Percentiles rank a stretch among this genome's conserved stretches.
Conservation (phyloP, 2,113 vertebrate species). For the Lasiurus borealis region DNA sequence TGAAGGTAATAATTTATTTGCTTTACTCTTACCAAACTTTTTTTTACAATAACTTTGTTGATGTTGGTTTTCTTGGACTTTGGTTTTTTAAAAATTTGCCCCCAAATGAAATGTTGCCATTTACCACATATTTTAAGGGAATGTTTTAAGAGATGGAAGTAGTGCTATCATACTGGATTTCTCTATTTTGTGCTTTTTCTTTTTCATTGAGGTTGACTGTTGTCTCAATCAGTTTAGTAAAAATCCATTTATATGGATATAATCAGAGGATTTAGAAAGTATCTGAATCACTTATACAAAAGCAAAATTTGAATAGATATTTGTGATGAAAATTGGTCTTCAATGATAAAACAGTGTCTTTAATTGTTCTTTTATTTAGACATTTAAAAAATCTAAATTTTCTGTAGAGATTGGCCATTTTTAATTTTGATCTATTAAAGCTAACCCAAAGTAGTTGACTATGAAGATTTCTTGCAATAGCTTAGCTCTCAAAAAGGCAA, state of each 20-base stretch:
- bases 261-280: background rate
- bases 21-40: background rate
- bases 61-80: background rate
- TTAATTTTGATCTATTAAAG: background rate
- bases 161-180: background rate
- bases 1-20: background rate
- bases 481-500: background rate
- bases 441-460: background rate
- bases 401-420: background rate
- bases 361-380: background rate
- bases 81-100: background rate
- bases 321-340: conserved; percentile 25
- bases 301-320: background rate
- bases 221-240: background rate
- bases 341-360: background rate
- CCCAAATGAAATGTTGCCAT: background rate
- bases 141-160: background rate
- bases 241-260: background rate
- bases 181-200: background rate
- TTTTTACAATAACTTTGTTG: background rate
- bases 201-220: background rate
- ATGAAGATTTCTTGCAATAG: background rate
- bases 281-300: background rate
- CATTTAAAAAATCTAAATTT: background rate
- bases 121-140: background rate